Evolutionary conservation across 1,140 invertebrate genomes (phyloP), one percentile per base, ranked within the genome.

Genomic region (Drosophila punjabiensis): DNA sequence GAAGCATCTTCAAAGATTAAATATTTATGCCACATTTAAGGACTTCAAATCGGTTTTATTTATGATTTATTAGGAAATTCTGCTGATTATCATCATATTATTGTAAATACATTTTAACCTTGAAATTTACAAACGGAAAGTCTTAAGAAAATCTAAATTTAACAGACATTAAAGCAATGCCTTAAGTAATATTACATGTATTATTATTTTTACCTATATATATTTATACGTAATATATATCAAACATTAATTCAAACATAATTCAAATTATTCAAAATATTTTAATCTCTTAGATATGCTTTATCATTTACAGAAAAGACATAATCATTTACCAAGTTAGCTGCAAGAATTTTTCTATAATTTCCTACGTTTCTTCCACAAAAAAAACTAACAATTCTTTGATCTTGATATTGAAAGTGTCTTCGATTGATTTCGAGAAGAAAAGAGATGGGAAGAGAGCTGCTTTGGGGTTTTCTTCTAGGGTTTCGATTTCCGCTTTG

Each of bases 391-490:
- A 24, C 37, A 16, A 14, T 35, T 35, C 5, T 35, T 63, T 82
- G 80, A 82, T 82, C 75, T 78, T 78, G 63, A 74, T 61, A 64
- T 61, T 52, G 53, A 66, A 47, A 56, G 32, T 55, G 35, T 16
- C 32, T 68, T 68, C 39, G 59, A 68, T 59, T 62, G 64, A 33
- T 58, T 45, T 30, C 5, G 14, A 30, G 28, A 11, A 52, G 11
- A 52, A 52, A 52, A 55, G 52, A 55, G 52, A 33, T 52, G 48
- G 48, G 8, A 41, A 45, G 11, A 33, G 33, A 20, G 16, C 6
- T 47, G 18, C 24, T 24, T 43, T 35, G 30, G 35, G 18, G 0
- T 20, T 48, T 30, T 39, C 13, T 47, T 67, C 16, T 48, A 37
- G 32, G 43, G 24, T 64, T 32, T 68, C n/a, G 35, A 37, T 35